Conservation (phyloP, 2,888 invertebrate species). For the Tipula vernalis region DNA sequence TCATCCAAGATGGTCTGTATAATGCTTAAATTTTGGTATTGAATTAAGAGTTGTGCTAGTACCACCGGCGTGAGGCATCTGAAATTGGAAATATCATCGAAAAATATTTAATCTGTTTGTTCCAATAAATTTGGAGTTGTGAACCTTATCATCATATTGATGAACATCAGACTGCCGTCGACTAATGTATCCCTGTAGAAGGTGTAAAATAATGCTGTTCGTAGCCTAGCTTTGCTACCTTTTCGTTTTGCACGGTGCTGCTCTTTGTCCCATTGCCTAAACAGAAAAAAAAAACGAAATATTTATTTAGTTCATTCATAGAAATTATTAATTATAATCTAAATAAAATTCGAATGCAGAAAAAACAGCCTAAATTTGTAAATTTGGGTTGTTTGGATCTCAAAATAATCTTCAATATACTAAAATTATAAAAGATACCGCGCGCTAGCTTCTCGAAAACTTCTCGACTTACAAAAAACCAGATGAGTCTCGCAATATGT, state of each 20-base stretch:
- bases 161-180: conserved; percentile 44
- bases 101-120: neutral
- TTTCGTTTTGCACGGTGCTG: conserved; percentile 42
- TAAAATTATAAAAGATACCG: too few species aligned
- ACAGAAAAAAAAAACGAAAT: neutral
- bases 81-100: conserved; percentile 5
- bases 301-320: too few species aligned
- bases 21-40: conserved; percentile 21
- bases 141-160: neutral
- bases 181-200: conserved; percentile 56
- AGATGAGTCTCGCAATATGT: too few species aligned
- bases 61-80: conserved; percentile 33
- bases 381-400: too few species aligned
- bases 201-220: conserved; percentile 50
- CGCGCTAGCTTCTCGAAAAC: too few species aligned
- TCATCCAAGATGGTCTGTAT: neutral
- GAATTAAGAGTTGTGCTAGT: conserved; percentile 31
- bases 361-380: too few species aligned
- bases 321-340: neutral
- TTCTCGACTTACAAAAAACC: too few species aligned
- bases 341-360: too few species aligned
- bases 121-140: neutral
- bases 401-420: too few species aligned
- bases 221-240: conserved; percentile 47
- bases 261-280: conserved; percentile 56